phyloP scores from a whole-genome alignment of 2,113 vertebrate genomes.

The Chascanopsetta lugubris region DNA sequence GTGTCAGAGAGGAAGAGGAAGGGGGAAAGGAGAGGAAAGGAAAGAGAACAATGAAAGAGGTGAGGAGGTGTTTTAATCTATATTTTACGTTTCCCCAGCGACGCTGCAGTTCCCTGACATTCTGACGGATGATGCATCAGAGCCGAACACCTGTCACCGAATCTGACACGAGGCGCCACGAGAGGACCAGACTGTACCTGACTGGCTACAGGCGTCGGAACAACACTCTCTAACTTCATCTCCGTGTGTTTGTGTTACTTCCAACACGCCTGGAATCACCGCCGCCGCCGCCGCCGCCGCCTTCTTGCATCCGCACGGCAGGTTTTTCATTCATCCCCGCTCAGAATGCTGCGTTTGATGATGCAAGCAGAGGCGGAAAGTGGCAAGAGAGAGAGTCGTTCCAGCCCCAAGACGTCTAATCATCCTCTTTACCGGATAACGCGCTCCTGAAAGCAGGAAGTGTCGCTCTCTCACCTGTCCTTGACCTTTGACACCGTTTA shows the following conservation, averaged over 20 bases:
- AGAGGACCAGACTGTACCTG: neutral
- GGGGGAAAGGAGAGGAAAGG: conserved; percentile 1
- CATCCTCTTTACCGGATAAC: conserved; percentile 7
- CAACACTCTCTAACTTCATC: conserved; percentile 4
- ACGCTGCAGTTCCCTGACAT: conserved; percentile 3
- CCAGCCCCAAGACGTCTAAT: conserved; percentile 9
- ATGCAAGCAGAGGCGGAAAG: conserved; percentile 25
- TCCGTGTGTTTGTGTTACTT: conserved; percentile 17
- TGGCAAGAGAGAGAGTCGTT: conserved; percentile 27
- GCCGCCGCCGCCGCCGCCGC: neutral
- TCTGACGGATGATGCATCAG: conserved; percentile 50
- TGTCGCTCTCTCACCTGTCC: neutral
- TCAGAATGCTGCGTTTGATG: conserved; percentile 11
- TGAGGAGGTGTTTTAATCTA: conserved; percentile 36
- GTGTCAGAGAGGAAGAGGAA: neutral
- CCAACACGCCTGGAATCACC: neutral
- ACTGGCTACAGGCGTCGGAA: conserved; percentile 10
- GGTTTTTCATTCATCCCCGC: conserved; percentile 17
- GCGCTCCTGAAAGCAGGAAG: neutral
- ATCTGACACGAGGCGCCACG: neutral
- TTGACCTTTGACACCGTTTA: neutral
- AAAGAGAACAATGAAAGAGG: no score
- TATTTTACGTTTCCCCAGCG: conserved; percentile 29
- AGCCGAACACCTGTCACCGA: conserved; percentile 45
- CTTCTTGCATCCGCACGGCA: neutral